These are phyloP conservation scores for Leucoraja erinaceus DNA, from an alignment of 2,113 vertebrate genomes.

Conservation along the genomic window DNA sequence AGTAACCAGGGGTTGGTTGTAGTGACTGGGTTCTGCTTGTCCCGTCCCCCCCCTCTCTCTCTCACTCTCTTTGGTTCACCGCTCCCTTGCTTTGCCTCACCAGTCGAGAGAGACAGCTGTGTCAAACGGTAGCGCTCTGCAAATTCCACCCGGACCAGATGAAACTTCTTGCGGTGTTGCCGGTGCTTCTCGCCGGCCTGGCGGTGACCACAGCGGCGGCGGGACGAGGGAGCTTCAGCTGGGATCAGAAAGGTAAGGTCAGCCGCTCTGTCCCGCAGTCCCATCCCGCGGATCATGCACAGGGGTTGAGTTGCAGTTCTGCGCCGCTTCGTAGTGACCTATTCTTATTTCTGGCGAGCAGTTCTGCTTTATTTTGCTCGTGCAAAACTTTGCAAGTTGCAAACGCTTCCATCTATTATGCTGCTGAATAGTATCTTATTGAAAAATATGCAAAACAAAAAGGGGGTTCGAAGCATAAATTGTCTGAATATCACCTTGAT, in stretches of 20 bases:
- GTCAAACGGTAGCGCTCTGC: too few relatives aligned
- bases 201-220: not conserved
- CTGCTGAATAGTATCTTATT: not conserved
- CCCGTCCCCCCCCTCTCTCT: not conserved
- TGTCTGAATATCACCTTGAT: not conserved
- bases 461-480: not conserved
- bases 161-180: not conserved
- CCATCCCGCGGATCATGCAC: not conserved
- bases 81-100: not conserved
- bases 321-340: not conserved
- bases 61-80: not conserved
- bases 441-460: not conserved
- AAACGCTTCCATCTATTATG: not conserved
- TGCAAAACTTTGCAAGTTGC: not conserved
- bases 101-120: not conserved
- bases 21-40: not conserved
- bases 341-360: not conserved
- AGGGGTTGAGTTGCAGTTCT: not conserved
- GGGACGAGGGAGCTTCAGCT: not conserved
- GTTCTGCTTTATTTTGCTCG: not conserved
- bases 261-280: not conserved
- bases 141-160: not conserved
- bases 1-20: not conserved
- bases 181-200: not conserved
- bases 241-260: not conserved